Evolutionary conservation across 2,888 invertebrate genomes (phyloP), one percentile per base, ranked within the genome.

Genomic region (Acanthosepion pharaonis): DNA sequence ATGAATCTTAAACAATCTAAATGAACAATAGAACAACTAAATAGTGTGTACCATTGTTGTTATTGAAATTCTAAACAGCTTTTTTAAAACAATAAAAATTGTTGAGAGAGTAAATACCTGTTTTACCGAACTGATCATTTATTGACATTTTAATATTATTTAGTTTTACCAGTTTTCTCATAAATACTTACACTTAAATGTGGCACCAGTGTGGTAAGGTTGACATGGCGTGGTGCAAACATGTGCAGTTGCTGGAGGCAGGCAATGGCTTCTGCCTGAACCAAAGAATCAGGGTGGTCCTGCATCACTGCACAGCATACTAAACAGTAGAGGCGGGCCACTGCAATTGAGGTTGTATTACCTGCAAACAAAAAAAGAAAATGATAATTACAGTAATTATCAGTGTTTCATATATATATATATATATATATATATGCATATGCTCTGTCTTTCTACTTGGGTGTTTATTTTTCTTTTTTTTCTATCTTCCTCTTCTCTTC

Each of bases 231-330:
- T 0, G 99, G 99, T 94, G 99, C 99, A 98, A 99, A 99, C 97
- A 99, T 98, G 98, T 99, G 99, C 96, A 99, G 98, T 97, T 99
- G 99, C 97, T 99, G 99, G 94, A 99, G 98, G 96, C 99, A 99
- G 78, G 99, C 98, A 42, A 99, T 98, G 23, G 99, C 99, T 97
- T 99, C 99, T 0, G 99, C 99, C 97, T 99, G 99, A 9, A 99
- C 99, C 95, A 99, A 98, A 9, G 99, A 98, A 97, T 99, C 98
- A 0, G 97, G 96, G 96, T 98, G 98, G 94, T 97, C 98, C 96
- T 98, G 99, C 98, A 99, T 98, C 95, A 99, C 98, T 1, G 99
- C 99, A 97, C 99, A 99, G 33, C 99, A 99, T 97, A 98, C 99
- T 96, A 99, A 98, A 97, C 99, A 99, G 15, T 99, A 98, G 33